Conservation (phyloP, 2,797 vertebrate genomes). For the Lemur catta region DNA sequence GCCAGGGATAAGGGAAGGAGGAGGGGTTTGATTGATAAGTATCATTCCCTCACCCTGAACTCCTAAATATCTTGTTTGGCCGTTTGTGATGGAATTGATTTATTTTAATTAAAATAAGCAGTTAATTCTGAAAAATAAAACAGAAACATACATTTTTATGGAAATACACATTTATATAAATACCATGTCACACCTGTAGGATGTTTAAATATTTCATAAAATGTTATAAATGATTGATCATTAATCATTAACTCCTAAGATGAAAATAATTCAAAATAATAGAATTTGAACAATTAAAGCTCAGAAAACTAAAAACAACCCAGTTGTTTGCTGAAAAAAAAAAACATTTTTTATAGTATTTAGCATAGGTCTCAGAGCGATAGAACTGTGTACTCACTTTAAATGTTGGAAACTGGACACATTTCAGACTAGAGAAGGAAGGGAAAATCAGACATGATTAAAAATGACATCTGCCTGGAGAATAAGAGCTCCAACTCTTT, state of each 20-base stretch:
- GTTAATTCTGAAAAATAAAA: not conserved
- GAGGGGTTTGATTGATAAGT: not conserved
- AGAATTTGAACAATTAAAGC: not conserved
- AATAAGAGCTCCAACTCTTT: not conserved
- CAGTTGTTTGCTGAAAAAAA: not conserved
- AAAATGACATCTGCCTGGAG: not conserved
- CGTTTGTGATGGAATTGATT: not conserved
- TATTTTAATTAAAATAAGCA: slow-evolving; percentile 9
- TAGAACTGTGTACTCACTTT: not conserved
- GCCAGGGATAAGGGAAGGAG: not conserved
- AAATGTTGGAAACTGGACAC: not conserved
- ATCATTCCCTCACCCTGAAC: not conserved
- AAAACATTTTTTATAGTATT: not conserved
- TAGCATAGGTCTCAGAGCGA: not conserved
- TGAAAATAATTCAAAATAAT: not conserved
- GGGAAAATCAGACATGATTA: not conserved
- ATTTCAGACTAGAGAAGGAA: slow-evolving; percentile 4
- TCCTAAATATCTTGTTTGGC: not conserved
- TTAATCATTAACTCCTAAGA: not conserved
- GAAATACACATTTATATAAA: not conserved
- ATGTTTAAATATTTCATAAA: slow-evolving; percentile 11
- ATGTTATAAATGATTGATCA: not conserved
- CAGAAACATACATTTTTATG: not conserved
- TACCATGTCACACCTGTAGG: not conserved
- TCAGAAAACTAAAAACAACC: not conserved